Evolutionary conservation across 2,797 vertebrate species (phyloP).

Genomic region (Myripristis jacobus): DNA sequence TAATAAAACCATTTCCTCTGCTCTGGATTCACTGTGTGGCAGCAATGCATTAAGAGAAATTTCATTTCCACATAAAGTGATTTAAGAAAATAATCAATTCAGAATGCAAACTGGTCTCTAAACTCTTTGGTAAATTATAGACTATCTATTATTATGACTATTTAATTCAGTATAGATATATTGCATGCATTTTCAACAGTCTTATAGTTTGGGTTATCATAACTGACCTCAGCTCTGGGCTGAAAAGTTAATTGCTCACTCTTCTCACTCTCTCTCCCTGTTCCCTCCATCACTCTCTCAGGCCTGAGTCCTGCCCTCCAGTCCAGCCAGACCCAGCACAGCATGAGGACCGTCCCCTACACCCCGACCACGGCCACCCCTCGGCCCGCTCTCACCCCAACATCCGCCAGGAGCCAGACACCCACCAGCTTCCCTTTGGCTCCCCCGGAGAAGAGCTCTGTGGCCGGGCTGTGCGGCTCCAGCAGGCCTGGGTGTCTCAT

Average conservation of each 20-base stretch:
- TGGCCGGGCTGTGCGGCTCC: conserved; percentile 13
- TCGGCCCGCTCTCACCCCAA: conserved; percentile 61
- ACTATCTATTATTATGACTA: no score
- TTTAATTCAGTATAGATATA: no score
- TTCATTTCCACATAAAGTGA: neutral
- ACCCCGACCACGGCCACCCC: conserved; percentile 38
- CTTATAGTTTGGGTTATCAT: neutral
- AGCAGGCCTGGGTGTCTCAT: conserved; percentile 15
- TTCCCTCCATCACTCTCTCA: conserved; percentile 15
- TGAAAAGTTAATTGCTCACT: neutral
- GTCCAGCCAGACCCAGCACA: conserved; percentile 3
- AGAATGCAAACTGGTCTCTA: no score
- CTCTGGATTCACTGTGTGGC: neutral
- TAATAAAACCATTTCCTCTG: neutral
- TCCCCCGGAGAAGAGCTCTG: conserved; percentile 30
- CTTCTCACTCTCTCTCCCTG: neutral
- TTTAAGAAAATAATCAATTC: no score
- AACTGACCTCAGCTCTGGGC: neutral
- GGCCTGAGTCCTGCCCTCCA: conserved; percentile 30
- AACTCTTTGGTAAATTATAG: no score
- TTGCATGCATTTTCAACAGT: no score
- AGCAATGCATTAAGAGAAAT: neutral
- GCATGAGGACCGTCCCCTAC: conserved; percentile 45
- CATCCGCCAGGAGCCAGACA: conserved; percentile 22
- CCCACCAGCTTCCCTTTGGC: neutral